Evolutionary conservation across 2,113 vertebrate genomes (phyloP).

Genomic region (Platycercus adscitus): DNA sequence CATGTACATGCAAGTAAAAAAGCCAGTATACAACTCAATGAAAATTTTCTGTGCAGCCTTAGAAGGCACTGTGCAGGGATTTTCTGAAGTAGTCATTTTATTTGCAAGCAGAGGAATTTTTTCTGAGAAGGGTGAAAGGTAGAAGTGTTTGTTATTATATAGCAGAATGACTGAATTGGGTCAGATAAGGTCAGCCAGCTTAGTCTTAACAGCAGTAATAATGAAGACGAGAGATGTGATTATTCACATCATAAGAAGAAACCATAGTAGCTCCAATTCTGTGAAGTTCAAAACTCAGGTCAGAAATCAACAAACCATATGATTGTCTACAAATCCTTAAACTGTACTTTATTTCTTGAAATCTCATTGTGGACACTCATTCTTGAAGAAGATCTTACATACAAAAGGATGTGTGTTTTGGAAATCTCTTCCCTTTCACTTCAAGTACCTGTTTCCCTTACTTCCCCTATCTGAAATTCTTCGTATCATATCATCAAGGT

Average conservation of each 20-base stretch:
- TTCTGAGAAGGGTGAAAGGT: background rate
- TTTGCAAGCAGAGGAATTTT: background rate
- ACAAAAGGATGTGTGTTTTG: background rate
- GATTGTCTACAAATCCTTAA: background rate
- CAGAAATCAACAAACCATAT: background rate
- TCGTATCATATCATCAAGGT: background rate
- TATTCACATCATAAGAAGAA: background rate
- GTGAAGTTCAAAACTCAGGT: background rate
- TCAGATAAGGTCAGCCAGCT: background rate
- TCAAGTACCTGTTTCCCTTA: background rate
- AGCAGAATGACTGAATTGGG: background rate
- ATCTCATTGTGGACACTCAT: background rate
- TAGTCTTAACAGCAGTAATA: background rate
- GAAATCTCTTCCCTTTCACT: background rate
- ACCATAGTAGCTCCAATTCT: background rate
- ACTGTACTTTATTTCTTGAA: background rate
- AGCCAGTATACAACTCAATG: background rate
- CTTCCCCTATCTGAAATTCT: background rate
- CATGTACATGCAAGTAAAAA: background rate
- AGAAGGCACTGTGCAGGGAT: background rate
- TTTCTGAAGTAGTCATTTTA: background rate
- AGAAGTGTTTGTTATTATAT: background rate
- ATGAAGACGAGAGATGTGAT: background rate
- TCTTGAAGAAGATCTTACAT: background rate
- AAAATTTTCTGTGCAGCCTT: background rate